These are phyloP conservation scores for Sinosuthora webbiana DNA, from an alignment of 2,113 vertebrate species.

Conservation along the genomic window DNA sequence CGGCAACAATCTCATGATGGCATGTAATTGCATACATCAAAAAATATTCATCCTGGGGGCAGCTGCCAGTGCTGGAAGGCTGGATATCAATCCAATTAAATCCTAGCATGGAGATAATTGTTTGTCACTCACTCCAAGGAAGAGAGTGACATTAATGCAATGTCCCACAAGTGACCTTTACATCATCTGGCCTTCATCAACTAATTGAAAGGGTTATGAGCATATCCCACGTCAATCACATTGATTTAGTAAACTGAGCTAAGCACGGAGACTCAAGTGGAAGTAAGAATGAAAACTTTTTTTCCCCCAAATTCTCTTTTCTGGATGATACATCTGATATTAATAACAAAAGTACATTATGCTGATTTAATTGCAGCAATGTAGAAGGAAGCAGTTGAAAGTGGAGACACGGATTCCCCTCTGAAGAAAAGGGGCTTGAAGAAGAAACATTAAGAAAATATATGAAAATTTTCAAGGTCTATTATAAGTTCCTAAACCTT, in stretches of 20 bases:
- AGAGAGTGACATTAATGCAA: not conserved
- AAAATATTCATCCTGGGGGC: constrained; percentile 28
- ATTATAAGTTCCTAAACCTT: not conserved
- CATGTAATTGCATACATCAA: constrained; percentile 20
- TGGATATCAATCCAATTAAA: constrained; percentile 51
- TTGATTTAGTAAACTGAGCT: not conserved
- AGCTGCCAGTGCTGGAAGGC: constrained; percentile 1
- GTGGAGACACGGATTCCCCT: not conserved
- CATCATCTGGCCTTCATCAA: not conserved
- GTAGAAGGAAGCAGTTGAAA: not conserved
- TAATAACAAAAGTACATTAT: not conserved
- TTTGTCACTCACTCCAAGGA: constrained; percentile 7
- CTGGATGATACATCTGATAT: not conserved
- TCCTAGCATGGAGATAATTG: constrained; percentile 28
- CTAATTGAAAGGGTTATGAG: not conserved
- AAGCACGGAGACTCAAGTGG: not conserved
- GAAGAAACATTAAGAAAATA: not conserved
- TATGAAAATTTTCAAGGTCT: not conserved
- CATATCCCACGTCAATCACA: not conserved
- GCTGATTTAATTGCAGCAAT: not conserved
- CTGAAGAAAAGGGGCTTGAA: not conserved
- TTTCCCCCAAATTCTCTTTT: not conserved
- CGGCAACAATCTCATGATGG: not conserved
- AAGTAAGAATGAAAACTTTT: not conserved
- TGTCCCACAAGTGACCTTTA: constrained; percentile 27